Evolutionary conservation across 2,113 vertebrate species (phyloP).

Genomic region (Aegithalos caudatus): DNA sequence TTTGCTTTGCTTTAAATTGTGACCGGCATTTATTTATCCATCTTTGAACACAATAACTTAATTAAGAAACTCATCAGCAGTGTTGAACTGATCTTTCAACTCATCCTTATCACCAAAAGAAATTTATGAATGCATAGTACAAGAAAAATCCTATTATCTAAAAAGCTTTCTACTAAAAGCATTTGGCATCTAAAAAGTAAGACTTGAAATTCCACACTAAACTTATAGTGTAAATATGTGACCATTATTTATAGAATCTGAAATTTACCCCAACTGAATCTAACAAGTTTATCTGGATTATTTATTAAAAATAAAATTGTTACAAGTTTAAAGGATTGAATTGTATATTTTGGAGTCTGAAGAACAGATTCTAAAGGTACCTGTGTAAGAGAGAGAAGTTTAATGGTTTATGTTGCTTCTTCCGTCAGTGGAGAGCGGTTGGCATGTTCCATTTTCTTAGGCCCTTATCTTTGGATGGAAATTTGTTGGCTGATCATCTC

Average conservation of each 20-base stretch:
- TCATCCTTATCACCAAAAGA: background rate
- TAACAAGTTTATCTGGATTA: background rate
- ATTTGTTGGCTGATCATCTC: background rate
- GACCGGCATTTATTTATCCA: background rate
- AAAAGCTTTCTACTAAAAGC: constrained; percentile 19
- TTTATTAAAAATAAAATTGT: background rate
- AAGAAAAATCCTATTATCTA: background rate
- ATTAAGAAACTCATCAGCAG: constrained; percentile 33
- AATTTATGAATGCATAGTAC: background rate
- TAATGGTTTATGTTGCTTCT: background rate
- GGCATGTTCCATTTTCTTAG: background rate
- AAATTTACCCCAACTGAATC: background rate
- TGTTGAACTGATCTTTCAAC: constrained; percentile 40
- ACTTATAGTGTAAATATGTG: background rate
- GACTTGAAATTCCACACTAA: background rate
- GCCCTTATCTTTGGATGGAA: background rate
- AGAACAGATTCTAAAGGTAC: background rate
- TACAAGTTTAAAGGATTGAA: background rate
- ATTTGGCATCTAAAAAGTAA: background rate
- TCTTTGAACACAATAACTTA: constrained; percentile 1
- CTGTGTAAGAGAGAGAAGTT: background rate
- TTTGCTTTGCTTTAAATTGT: background rate
- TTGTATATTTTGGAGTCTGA: background rate
- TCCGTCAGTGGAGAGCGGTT: background rate
- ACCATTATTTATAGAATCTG: background rate